Base-by-base conservation (phyloP, 64 coral and sea anemone species). In the Catalaphyllia jardinei region DNA sequence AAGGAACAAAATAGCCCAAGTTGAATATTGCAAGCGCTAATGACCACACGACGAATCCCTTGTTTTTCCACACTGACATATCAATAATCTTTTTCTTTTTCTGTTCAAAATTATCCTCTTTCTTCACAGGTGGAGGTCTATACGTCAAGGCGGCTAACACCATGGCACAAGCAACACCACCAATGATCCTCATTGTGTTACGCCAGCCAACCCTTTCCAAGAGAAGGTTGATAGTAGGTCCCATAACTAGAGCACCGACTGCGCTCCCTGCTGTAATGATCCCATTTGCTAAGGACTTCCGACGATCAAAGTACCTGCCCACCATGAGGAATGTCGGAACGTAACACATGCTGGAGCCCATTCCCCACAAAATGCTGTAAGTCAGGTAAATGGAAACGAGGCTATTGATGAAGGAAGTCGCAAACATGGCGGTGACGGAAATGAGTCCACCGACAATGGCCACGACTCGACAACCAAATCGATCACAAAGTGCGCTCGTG, bases 11-110 rank as follows among this genome's bases (percentile, higher is more conserved):
- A 62, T 89, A 94, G 3, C 92, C 92, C 57, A 94, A 75, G 7
- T 89, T 79, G 6, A 89, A 79, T 16, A 94, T 79, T 6, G 87
- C 92, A 29, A 94, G 77, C 18, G 88, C 92, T 4, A 80, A 51
- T 18, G 88, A 60, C 92, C 92, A 94, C 27, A 89, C 87, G n/a
- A 94, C 52, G 30, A 89, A 94, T n/a, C 77, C 92, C 52, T 94
- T 94, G 51, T 94, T 94, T 55, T 67, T 89, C 79, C 87, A 67
- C 19, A 94, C 79, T 17, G 92, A 85, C 19, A 89, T 76, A 52
- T 94, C 92, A 69, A 94, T 62, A 24, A 54, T 16, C 67, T 94
- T 94, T 61, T 62, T 67, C 54, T 29, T 74, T 57, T 38, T 78
- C 73, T 79, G 64, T 17, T 79, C 50, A 57, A 76, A 39, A 9